Base-by-base conservation (phyloP, 1,140 invertebrate species). In the Laodelphax striatellus region DNA sequence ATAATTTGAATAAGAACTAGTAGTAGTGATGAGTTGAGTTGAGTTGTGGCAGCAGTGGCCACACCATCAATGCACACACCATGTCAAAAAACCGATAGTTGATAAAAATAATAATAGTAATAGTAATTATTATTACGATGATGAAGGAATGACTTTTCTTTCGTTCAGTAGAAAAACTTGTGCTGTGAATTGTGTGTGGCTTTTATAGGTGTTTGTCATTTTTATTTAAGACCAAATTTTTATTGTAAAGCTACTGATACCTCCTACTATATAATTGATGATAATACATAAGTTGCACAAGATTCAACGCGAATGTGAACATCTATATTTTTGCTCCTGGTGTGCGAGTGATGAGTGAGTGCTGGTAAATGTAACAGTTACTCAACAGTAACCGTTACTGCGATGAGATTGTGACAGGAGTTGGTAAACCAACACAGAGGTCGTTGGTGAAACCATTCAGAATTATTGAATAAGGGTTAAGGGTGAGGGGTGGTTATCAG, bases 151-250 rank as follows among this genome's bases (percentile, higher is more conserved):
- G 16, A 50, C 16, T 22, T 19, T 50, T 19, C 21, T 50, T 50
- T 22, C 16, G 46, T 50, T 19, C 8, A 38, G 34, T 38, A 38
- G 46, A 10, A 50, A 17, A 50, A 50, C 46, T 50, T 50, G 46
- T 22, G 46, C 46, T 50, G 46, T 50, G 46, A 50, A 50, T 19
- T 50, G 46, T 50, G 46, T 50, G 46, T 50, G 46, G 46, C 46
- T 50, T 50, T 50, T 50, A 17, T 19, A 50, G 21, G 16, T 50
- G 21, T 50, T 50, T 50, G 46, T 50, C 21, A 19, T 50, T 50
- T 19, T 50, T 50, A 19, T 50, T 50, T 50, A 19, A 19, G 16
- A 19, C 21, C 21, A 19, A 19, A 22, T 50, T 50, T 22, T 50
- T 50, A 19, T 50, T 50, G 16, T 50, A 6, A 9, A 50, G 46